These are phyloP conservation scores for Peromyscus aztecus DNA, from an alignment of 2,797 vertebrate species.

Conservation along the genomic window DNA sequence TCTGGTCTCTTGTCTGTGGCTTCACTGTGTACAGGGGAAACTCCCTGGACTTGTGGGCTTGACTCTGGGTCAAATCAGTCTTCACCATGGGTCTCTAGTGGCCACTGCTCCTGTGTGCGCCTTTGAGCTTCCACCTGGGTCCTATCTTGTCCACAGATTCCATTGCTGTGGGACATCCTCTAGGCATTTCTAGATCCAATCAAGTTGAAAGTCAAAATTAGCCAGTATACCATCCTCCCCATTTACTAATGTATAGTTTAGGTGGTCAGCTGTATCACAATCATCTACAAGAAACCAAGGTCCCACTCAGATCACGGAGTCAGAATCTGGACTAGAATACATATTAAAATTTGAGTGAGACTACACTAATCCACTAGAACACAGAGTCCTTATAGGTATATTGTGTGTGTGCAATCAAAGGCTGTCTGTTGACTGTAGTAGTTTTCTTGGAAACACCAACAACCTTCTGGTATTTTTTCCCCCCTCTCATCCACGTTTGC, in stretches of 20 bases:
- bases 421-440: background rate
- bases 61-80: background rate
- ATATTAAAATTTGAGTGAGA: background rate
- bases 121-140: background rate
- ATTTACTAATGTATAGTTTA: background rate
- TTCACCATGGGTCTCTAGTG: background rate
- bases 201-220: background rate
- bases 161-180: background rate
- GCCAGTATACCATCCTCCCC: background rate
- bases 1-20: background rate
- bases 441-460: background rate
- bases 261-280: background rate
- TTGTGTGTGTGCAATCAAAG: background rate
- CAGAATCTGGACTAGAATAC: background rate
- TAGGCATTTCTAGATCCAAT: background rate
- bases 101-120: too few relatives aligned
- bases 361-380: background rate
- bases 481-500: background rate
- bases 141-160: background rate
- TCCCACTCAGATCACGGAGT: background rate
- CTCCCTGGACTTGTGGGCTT: background rate
- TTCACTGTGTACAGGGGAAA: background rate
- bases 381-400: background rate
- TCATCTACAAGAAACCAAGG: background rate
- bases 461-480: conserved; percentile 7